Evolutionary conservation across 2,888 invertebrate genomes (phyloP).

Genomic region (Seira sanloemensis): DNA sequence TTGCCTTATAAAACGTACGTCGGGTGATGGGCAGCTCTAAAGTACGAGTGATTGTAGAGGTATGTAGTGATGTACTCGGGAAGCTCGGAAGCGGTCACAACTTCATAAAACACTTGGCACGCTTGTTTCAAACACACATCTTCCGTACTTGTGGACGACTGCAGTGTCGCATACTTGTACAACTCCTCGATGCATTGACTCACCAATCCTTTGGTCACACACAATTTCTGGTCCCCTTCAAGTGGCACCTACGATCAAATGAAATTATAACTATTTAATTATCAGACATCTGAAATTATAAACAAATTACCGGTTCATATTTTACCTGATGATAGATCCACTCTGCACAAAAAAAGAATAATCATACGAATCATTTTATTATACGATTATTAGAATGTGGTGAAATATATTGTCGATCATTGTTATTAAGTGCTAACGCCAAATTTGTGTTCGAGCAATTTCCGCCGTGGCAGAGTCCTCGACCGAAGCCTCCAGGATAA

Average conservation of each 20-base stretch:
- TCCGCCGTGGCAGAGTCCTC: conserved; percentile 87
- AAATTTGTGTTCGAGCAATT: conserved; percentile 84
- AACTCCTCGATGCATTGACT: conserved; percentile 77
- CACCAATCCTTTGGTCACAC: conserved; percentile 78
- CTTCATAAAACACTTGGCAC: conserved; percentile 79
- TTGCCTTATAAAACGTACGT: too few species aligned
- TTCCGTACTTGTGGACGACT: conserved; percentile 17
- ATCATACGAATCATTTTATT: too few species aligned
- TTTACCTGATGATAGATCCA: conserved; percentile 82
- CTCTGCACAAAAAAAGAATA: too few species aligned
- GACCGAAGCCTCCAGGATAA: conserved; percentile 81
- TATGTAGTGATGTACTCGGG: conserved; percentile 83
- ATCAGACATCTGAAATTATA: too few species aligned
- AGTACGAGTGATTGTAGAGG: conserved; percentile 77
- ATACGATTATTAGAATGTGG: too few species aligned
- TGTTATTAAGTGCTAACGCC: too few species aligned
- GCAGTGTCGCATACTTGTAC: conserved; percentile 54
- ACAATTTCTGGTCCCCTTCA: conserved; percentile 76
- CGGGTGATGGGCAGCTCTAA: conserved; percentile 53
- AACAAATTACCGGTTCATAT: neutral
- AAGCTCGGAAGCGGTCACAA: conserved; percentile 80
- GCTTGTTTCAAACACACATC: conserved; percentile 74
- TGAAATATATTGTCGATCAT: too few species aligned
- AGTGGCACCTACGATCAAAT: conserved; percentile 78
- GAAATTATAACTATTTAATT: too few species aligned